Conservation (phyloP, 1,140 invertebrate genomes). For the Ericerus pela region DNA sequence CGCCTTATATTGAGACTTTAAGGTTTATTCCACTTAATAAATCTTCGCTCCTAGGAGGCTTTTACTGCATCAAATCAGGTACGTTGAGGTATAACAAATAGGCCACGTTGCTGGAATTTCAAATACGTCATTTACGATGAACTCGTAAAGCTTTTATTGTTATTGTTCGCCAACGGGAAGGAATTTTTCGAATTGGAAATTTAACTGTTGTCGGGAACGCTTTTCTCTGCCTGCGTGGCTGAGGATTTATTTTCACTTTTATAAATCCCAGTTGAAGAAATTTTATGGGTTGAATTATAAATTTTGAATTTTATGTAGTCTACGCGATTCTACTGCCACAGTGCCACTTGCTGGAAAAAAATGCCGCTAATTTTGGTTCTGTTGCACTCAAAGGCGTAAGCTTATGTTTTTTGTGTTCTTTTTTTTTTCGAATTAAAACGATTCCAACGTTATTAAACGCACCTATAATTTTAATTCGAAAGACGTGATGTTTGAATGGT, state of each 20-base stretch:
- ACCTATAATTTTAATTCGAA: no score
- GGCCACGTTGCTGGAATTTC: constrained; percentile 7
- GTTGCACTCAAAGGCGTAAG: no score
- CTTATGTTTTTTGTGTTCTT: no score
- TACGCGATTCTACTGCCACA: no score
- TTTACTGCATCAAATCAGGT: constrained; percentile 4
- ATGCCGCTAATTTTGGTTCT: no score
- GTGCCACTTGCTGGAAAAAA: no score
- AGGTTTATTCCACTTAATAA: constrained; percentile 9
- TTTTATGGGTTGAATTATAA: constrained; percentile 5
- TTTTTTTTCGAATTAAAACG: no score
- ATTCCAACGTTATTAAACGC: no score
- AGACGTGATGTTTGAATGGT: no score
- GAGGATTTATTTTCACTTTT: not conserved
- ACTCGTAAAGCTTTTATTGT: constrained; percentile 12
- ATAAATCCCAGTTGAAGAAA: constrained; percentile 6
- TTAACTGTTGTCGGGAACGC: constrained; percentile 3
- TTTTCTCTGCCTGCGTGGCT: not conserved
- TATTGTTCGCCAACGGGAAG: constrained; percentile 1
- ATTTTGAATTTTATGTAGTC: no score
- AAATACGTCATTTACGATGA: constrained; percentile 12
- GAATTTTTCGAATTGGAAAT: constrained; percentile 1
- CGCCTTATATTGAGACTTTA: no score
- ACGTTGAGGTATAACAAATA: constrained; percentile 2
- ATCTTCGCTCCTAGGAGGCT: not conserved